Evolutionary conservation across 2,797 vertebrate genomes (phyloP).

Genomic region (Artibeus jamaicensis): DNA sequence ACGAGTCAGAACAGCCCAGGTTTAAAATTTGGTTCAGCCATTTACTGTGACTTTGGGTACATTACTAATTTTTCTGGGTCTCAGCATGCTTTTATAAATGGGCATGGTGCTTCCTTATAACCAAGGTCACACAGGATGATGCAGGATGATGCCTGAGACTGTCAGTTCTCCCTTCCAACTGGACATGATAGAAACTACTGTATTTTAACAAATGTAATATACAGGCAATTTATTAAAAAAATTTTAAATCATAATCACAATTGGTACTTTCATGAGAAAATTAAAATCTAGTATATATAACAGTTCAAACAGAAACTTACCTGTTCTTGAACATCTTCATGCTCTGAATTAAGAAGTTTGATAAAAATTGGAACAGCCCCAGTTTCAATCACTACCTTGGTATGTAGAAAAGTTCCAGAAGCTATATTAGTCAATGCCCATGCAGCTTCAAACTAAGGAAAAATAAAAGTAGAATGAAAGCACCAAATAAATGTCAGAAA

Average conservation of each 20-base stretch:
- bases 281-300: not conserved
- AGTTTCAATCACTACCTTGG: constrained; percentile 96
- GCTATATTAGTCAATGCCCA: constrained; percentile 99
- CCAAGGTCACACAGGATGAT: not conserved
- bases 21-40: not conserved
- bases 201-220: constrained; percentile 7
- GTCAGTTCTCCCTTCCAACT: not conserved
- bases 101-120: not conserved
- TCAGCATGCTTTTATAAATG: not conserved
- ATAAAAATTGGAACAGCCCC: constrained; percentile 98
- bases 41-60: not conserved
- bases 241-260: not conserved
- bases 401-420: constrained; percentile 96
- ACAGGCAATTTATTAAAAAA: constrained; percentile 1
- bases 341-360: constrained; percentile 94
- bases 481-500: constrained; percentile 18
- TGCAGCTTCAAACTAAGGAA: constrained; percentile 93
- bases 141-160: not conserved
- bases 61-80: not conserved
- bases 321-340: constrained; percentile 98
- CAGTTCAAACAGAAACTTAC: constrained; percentile 79
- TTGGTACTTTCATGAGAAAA: constrained; percentile 27
- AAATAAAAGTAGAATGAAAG: constrained; percentile 30
- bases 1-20: not conserved
- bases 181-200: not conserved